A percentile compares a stretch with the other conserved stretches of the same genome.
phyloP scores from a whole-genome alignment of 2,888 invertebrate genomes.

The Busseola fusca region DNA sequence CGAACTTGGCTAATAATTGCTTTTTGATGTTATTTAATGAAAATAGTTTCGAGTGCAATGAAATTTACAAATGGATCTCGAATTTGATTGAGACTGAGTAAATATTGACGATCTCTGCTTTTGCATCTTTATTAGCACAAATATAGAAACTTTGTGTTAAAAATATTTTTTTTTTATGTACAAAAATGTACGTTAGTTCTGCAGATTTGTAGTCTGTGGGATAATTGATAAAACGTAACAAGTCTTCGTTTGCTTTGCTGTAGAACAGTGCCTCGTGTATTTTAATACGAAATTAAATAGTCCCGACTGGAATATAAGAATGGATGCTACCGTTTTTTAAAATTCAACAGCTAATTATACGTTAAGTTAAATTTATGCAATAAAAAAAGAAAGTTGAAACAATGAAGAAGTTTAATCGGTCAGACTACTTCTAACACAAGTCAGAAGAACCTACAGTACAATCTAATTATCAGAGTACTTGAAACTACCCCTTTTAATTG shows the following conservation, averaged over 20 bases:
- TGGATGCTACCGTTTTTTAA: constrained; percentile 14
- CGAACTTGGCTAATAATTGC: constrained; percentile 61
- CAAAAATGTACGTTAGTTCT: constrained; percentile 51
- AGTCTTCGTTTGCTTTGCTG: constrained; percentile 76
- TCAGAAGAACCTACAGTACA: not conserved
- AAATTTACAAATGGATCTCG: constrained; percentile 32
- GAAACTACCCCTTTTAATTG: not conserved
- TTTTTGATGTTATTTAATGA: constrained; percentile 54
- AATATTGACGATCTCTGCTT: constrained; percentile 21
- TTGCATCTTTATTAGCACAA: not conserved
- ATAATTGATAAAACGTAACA: constrained; percentile 77
- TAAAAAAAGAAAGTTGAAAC: not conserved
- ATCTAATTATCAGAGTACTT: not conserved
- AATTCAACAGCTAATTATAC: constrained; percentile 12
- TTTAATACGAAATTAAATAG: constrained; percentile 71
- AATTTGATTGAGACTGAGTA: constrained; percentile 22
- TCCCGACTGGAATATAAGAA: constrained; percentile 28
- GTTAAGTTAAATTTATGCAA: not conserved
- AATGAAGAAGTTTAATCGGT: not conserved
- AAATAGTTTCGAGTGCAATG: constrained; percentile 41
- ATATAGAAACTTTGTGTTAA: not conserved
- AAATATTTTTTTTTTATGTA: constrained; percentile 17
- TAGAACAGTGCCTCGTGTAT: constrained; percentile 68
- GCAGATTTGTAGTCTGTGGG: constrained; percentile 60
- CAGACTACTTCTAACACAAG: not conserved